Conservation (phyloP, 2,888 invertebrate genomes). For the Rhyacophila evoluta region DNA sequence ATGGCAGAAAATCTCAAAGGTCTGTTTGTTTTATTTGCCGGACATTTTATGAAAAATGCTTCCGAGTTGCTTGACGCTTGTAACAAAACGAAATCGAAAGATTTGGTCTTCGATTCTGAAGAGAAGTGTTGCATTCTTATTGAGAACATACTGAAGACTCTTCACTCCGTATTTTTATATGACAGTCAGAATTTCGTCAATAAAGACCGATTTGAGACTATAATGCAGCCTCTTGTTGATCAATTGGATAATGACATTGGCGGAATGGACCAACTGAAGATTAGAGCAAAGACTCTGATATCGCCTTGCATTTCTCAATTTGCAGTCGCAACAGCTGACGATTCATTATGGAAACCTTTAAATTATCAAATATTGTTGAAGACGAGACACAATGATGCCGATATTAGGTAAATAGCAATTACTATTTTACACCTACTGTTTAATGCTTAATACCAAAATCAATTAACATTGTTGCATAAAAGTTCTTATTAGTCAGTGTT, state of each 20-base stretch:
- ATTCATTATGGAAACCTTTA: conserved; percentile 89
- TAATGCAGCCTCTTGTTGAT: conserved; percentile 90
- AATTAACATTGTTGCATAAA: too few species aligned
- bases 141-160: conserved; percentile 79
- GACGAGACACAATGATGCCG: conserved; percentile 80
- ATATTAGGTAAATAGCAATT: conserved; percentile 72
- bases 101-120: conserved; percentile 68
- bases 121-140: conserved; percentile 74
- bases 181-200: conserved; percentile 88
- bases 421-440: too few species aligned
- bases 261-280: conserved; percentile 72
- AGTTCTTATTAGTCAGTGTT: too few species aligned
- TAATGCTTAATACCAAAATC: too few species aligned
- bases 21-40: conserved; percentile 90
- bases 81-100: conserved; percentile 72
- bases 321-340: conserved; percentile 85
- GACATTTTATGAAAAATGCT: conserved; percentile 85
- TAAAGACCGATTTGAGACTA: conserved; percentile 84
- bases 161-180: conserved; percentile 83
- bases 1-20: conserved; percentile 88
- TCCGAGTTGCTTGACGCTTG: conserved; percentile 78
- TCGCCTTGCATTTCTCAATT: conserved; percentile 87
- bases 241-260: conserved; percentile 84
- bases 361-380: conserved; percentile 92
- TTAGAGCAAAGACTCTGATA: conserved; percentile 72